Percentiles rank a stretch among this genome's conserved stretches.
These are phyloP conservation scores for Cataglyphis livida DNA, from an alignment of 2,888 invertebrate species.

Conservation along the genomic window DNA sequence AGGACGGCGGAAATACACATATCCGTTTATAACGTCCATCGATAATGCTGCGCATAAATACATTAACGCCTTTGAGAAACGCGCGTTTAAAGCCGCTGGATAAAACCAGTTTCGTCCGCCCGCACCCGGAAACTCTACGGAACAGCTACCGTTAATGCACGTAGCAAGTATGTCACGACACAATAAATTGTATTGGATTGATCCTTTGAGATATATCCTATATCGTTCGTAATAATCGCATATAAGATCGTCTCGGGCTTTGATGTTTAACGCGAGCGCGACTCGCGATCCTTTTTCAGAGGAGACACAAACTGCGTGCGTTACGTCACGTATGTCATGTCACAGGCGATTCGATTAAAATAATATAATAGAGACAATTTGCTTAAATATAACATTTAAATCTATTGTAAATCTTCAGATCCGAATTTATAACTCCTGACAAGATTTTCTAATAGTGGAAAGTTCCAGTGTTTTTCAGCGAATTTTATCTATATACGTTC, in stretches of 20 bases:
- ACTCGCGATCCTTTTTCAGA: background rate
- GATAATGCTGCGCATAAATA: slow-evolving; percentile 37
- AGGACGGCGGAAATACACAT: slow-evolving; percentile 6
- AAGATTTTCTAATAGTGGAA: background rate
- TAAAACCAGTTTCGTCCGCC: slow-evolving; percentile 45
- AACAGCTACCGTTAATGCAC: slow-evolving; percentile 20
- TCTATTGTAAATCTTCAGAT: background rate
- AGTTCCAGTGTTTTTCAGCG: background rate
- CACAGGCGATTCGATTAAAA: background rate
- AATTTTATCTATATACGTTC: background rate
- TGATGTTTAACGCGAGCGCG: background rate
- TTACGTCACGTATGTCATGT: background rate
- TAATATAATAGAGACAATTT: background rate
- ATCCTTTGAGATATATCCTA: slow-evolving; percentile 22
- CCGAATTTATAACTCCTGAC: background rate
- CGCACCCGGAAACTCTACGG: slow-evolving; percentile 18
- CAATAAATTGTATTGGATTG: slow-evolving; percentile 33
- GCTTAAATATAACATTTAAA: background rate
- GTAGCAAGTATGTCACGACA: slow-evolving; percentile 31
- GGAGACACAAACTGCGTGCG: too few species aligned
- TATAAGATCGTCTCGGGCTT: background rate
- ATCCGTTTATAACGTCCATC: slow-evolving; percentile 23
- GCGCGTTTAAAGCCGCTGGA: slow-evolving; percentile 37
- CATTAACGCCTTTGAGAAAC: slow-evolving; percentile 38
- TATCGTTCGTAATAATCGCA: too few species aligned